Conservation (phyloP, 2,113 vertebrate species). For the Equus quagga region DNA sequence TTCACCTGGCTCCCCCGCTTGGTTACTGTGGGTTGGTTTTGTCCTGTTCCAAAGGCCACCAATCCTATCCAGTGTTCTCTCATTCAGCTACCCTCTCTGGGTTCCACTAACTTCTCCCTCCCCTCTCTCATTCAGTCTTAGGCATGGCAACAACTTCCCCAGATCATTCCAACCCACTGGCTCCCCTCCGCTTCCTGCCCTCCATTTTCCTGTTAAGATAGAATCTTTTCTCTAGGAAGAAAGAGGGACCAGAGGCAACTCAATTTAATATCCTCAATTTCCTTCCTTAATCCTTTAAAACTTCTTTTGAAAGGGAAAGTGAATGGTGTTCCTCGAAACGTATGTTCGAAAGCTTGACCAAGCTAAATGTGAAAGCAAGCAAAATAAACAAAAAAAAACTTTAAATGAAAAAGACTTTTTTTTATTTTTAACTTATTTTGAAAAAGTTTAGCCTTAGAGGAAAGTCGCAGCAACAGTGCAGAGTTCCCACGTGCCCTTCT, state of each 20-base stretch:
- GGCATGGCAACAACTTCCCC: neutral
- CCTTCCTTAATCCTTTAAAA: neutral
- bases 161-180: neutral
- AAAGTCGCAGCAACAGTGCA: neutral
- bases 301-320: neutral
- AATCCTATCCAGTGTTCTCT: neutral
- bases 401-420: neutral
- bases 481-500: neutral
- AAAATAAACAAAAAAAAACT: neutral
- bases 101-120: neutral
- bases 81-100: neutral
- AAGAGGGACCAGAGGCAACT: neutral
- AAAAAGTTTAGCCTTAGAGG: neutral
- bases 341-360: neutral
- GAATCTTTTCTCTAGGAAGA: neutral
- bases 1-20: neutral
- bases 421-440: slow-evolving; percentile 20
- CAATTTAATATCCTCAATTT: neutral
- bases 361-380: slow-evolving; percentile 13
- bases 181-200: no score
- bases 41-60: neutral
- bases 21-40: neutral
- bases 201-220: neutral
- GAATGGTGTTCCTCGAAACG: neutral
- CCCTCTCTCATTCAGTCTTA: neutral